phyloP scores from a whole-genome alignment of 2,113 vertebrate genomes.

The Ardeotis arabs region DNA sequence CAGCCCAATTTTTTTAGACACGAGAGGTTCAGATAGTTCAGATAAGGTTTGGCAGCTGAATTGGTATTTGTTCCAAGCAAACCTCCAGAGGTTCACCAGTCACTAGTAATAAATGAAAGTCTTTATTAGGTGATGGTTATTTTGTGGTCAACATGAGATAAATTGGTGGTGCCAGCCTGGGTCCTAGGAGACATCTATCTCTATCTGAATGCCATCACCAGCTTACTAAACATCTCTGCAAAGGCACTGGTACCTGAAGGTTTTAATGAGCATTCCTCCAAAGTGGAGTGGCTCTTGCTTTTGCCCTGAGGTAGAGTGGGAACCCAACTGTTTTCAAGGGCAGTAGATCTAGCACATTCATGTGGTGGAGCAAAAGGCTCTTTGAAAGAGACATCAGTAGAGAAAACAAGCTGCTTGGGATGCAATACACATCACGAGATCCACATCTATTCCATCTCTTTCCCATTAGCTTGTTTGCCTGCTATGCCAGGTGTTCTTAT shows the following conservation, averaged over 20 bases:
- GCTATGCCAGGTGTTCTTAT: constrained; percentile 74
- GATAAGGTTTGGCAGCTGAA: constrained; percentile 68
- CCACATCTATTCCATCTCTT: constrained; percentile 25
- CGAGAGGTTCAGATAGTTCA: constrained; percentile 49
- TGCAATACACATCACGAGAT: neutral
- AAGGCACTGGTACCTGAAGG: neutral
- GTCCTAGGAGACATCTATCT: constrained; percentile 46
- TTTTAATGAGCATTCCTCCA: neutral
- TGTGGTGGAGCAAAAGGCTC: neutral
- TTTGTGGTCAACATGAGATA: constrained; percentile 56
- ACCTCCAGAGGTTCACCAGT: constrained; percentile 48
- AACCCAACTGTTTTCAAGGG: neutral
- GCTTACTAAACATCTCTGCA: neutral
- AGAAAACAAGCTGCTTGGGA: constrained; percentile 8
- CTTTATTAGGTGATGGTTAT: constrained; percentile 50
- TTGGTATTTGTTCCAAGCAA: constrained; percentile 62
- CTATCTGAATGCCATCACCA: neutral
- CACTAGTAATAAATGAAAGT: constrained; percentile 58
- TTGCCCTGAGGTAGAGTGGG: neutral
- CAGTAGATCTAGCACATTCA: neutral
- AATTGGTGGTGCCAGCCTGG: constrained; percentile 52
- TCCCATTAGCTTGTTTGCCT: constrained; percentile 58
- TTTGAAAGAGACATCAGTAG: neutral
- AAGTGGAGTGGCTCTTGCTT: neutral
- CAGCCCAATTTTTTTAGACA: constrained; percentile 63